phyloP scores from a whole-genome alignment of 2,113 vertebrate species.

The Tiliqua scincoides region DNA sequence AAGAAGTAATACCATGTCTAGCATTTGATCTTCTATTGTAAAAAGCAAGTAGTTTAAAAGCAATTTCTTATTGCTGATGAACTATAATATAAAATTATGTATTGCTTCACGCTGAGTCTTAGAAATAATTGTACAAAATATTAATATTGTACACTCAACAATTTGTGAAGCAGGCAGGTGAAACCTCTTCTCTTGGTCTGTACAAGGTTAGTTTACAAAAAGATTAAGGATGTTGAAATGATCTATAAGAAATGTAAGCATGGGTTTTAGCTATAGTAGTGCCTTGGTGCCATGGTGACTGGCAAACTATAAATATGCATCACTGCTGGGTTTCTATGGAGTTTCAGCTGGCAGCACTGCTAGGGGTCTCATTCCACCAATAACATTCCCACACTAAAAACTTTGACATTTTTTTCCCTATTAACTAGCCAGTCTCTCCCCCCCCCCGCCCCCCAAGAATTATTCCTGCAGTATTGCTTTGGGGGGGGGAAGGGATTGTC shows the following conservation, averaged over 20 bases:
- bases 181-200: slow-evolving; percentile 5
- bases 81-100: slow-evolving; percentile 55
- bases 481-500: not conserved
- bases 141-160: slow-evolving; percentile 8
- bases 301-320: slow-evolving; percentile 32
- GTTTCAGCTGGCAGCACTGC: slow-evolving; percentile 5
- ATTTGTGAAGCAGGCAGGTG: slow-evolving; percentile 21
- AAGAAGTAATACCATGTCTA: slow-evolving; percentile 23
- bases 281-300: slow-evolving; percentile 41
- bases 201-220: not conserved
- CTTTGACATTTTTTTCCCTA: slow-evolving; percentile 6
- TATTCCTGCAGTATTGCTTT: not conserved
- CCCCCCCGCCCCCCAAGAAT: too few species aligned
- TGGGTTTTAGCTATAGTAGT: not conserved
- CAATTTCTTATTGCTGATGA: slow-evolving; percentile 49
- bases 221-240: slow-evolving; percentile 29
- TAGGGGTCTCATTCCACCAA: not conserved
- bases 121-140: slow-evolving; percentile 43
- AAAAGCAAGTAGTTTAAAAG: slow-evolving; percentile 28
- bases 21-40: slow-evolving; percentile 49
- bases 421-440: not conserved
- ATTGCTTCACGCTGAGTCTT: slow-evolving; percentile 58
- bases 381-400: slow-evolving; percentile 20
- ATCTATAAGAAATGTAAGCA: slow-evolving; percentile 1
- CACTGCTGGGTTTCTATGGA: slow-evolving; percentile 31